These are phyloP conservation scores for Cryptotermes secundus DNA, from an alignment of 1,140 invertebrate species.

Conservation along the genomic window DNA sequence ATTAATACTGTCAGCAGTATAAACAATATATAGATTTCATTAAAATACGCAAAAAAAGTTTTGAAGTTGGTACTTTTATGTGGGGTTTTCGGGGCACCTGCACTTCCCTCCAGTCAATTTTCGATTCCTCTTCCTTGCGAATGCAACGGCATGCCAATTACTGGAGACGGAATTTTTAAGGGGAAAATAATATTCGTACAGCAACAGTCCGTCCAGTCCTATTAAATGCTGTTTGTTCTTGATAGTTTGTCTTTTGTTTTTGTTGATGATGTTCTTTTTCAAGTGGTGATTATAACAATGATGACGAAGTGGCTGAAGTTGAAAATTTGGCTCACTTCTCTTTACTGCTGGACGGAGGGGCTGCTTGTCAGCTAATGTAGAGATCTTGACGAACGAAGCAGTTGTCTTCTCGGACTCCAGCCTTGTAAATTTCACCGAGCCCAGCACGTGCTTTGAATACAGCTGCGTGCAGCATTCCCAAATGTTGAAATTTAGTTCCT, in stretches of 20 bases:
- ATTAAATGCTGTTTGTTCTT: background rate
- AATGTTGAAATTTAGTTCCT: background rate
- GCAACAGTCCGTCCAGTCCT: background rate
- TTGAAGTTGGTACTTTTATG: background rate
- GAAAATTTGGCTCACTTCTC: conserved; percentile 39
- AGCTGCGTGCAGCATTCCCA: background rate
- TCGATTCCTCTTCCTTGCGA: background rate
- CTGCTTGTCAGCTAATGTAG: conserved; percentile 50
- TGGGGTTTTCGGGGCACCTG: background rate
- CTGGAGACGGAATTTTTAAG: background rate
- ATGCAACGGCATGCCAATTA: background rate
- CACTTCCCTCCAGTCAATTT: background rate
- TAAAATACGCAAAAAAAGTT: background rate
- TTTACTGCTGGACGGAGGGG: conserved; percentile 45
- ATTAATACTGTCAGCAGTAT: background rate
- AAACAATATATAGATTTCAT: background rate
- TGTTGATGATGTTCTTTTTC: background rate
- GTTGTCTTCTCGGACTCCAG: background rate
- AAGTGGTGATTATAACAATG: background rate
- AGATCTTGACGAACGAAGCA: conserved; percentile 42
- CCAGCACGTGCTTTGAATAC: background rate
- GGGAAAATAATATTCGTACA: background rate
- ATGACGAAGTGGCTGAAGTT: background rate
- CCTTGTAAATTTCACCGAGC: background rate
- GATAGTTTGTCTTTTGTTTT: background rate